These are phyloP conservation scores for Wasmannia auropunctata DNA, from an alignment of 1,140 invertebrate genomes.

Conservation along the genomic window DNA sequence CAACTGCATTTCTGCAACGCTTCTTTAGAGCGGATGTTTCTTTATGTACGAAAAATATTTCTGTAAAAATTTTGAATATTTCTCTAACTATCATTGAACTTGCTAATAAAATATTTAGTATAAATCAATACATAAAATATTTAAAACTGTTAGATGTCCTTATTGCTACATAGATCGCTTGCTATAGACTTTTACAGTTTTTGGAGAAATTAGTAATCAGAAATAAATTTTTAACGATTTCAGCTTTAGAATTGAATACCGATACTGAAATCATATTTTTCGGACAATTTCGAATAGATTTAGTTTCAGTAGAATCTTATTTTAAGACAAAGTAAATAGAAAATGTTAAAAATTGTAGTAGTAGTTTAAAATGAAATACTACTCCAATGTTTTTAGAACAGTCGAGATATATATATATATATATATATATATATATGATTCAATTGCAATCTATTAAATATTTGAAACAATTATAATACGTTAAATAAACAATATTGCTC, in stretches of 20 bases:
- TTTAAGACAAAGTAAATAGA: neutral
- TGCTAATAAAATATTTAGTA: neutral
- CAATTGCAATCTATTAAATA: neutral
- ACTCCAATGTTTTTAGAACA: neutral
- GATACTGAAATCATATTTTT: neutral
- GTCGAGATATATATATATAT: neutral
- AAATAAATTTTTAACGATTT: neutral
- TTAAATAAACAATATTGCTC: neutral
- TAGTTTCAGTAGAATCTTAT: neutral
- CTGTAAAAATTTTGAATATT: neutral
- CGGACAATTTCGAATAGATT: neutral
- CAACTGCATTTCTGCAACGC: conserved; percentile 15
- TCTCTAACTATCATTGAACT: neutral
- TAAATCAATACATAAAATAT: neutral
- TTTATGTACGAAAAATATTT: conserved; percentile 1
- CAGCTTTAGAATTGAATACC: neutral
- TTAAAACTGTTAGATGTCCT: neutral
- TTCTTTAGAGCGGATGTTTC: neutral
- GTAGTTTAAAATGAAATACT: neutral
- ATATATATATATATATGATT: neutral
- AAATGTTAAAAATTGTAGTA: neutral
- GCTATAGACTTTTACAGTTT: neutral
- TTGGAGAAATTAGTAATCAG: neutral
- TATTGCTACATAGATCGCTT: neutral
- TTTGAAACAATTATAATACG: neutral